A percentile compares a stretch with the other conserved stretches of the same genome.
phyloP scores from a whole-genome alignment of 2,113 vertebrate species.

The Cacatua alba region DNA sequence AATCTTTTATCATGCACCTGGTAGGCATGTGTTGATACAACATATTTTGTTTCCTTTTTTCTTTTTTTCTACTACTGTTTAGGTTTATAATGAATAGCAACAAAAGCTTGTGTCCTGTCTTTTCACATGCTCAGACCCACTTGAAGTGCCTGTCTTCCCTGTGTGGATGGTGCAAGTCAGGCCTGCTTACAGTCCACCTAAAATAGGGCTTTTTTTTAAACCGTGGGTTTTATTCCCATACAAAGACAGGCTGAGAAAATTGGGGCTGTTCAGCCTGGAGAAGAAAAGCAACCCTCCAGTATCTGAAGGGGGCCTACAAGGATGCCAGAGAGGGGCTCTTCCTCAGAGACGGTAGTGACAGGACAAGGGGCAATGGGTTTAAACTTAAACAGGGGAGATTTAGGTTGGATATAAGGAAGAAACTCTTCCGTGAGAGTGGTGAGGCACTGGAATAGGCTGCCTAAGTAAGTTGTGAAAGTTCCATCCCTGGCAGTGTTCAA shows the following conservation, averaged over 20 bases:
- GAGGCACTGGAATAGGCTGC: background rate
- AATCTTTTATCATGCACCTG: background rate
- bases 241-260: background rate
- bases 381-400: background rate
- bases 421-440: background rate
- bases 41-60: background rate
- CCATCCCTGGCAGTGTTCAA: background rate
- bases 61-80: background rate
- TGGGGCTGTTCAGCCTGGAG: background rate
- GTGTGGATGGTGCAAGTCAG: background rate
- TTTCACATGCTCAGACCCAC: background rate
- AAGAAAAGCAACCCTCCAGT: background rate
- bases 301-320: background rate
- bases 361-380: background rate
- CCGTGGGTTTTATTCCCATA: background rate
- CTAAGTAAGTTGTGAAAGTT: background rate
- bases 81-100: background rate
- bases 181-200: background rate
- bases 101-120: background rate
- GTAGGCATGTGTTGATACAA: background rate
- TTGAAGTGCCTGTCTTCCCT: background rate
- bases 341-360: background rate
- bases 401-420: background rate
- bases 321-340: background rate
- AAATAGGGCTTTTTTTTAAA: background rate